Evolutionary conservation across 1,140 invertebrate genomes (phyloP).

Genomic region (Telenomus remus): DNA sequence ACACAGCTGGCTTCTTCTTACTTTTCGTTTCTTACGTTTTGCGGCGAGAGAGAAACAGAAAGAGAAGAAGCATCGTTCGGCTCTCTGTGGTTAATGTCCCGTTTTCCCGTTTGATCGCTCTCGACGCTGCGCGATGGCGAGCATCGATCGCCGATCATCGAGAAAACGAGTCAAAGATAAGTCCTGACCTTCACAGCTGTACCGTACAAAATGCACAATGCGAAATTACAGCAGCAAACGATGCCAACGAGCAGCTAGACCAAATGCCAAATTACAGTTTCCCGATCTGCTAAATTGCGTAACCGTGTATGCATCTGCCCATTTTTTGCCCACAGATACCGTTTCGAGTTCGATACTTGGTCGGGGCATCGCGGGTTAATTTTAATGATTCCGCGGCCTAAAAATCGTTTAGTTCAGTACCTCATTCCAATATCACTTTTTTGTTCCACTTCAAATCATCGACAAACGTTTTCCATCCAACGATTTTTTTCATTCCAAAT

Average conservation of each 20-base stretch:
- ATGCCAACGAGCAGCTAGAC: constrained; percentile 49
- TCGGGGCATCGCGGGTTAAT: constrained; percentile 11
- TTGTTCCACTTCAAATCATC: too few species aligned
- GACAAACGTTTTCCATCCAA: too few species aligned
- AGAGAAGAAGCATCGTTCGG: constrained; percentile 47
- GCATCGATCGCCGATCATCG: constrained; percentile 51
- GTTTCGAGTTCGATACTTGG: constrained; percentile 2
- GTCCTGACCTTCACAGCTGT: constrained; percentile 53
- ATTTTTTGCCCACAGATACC: constrained; percentile 14
- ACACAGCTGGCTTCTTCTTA: constrained; percentile 22
- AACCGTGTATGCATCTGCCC: constrained; percentile 38
- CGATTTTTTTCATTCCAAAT: too few species aligned
- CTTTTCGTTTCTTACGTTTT: constrained; percentile 45
- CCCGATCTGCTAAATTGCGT: constrained; percentile 52
- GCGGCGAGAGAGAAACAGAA: constrained; percentile 13
- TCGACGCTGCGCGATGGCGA: constrained; percentile 60
- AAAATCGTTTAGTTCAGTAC: neutral
- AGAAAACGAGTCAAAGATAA: constrained; percentile 57
- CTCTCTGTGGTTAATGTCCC: constrained; percentile 71
- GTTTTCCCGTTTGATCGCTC: constrained; percentile 69
- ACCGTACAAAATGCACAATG: constrained; percentile 45
- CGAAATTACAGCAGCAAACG: constrained; percentile 47
- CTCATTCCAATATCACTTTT: too few species aligned
- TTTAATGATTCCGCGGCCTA: neutral
- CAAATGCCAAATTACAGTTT: constrained; percentile 52